Base-by-base conservation (phyloP, 2,797 vertebrate genomes). In the Acrossocheilus fasciatus region DNA sequence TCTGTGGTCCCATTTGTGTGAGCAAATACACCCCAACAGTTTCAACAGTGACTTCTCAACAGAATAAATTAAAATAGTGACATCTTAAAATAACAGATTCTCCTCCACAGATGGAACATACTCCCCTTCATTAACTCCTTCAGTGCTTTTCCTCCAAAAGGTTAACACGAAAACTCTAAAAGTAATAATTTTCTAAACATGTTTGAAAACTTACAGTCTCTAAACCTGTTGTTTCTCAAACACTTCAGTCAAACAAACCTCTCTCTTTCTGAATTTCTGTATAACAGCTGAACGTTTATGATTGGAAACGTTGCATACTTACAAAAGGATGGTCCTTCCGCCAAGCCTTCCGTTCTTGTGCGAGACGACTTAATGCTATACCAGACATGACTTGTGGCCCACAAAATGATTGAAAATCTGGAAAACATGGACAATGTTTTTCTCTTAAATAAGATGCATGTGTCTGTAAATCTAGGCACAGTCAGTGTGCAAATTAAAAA, bases 321-420 rank as follows among this genome's bases (percentile, higher is more conserved):
- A 99, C 98, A 95, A 99, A 99, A 12, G 98, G 98, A 95, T 99
- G 98, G 94, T 99, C 98, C 94, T 99, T 99, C 89, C 98, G 96
- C 98, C 98, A 99, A 78, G 98, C 98, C 93, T 99, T 99, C 91
- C 98, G 96, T 95, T 99, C 98, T 95, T 99, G 98, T 89, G 98
- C 97, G 69, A 99, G 98, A 94, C 98, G 96, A 96, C 98, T 99
- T 95, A 99, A 97, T 91, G 98, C 98, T 93, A 99, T 99, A 93
- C 98, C 98, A 94, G 98, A 99, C 98, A 99, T 99, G 94, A 52
- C 57, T 87, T 62, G 34, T 20, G 52, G 50, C 39, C 76, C 41
- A 77, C 68, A 66, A 54, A 73, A 87, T 77, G 72, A 81, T 76
- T 43, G 54, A 52, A 64, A 88, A 86, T 82, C 89, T 90, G 59